These are phyloP conservation scores for Pterocles burchelli DNA, from an alignment of 2,113 vertebrate genomes.

Conservation along the genomic window DNA sequence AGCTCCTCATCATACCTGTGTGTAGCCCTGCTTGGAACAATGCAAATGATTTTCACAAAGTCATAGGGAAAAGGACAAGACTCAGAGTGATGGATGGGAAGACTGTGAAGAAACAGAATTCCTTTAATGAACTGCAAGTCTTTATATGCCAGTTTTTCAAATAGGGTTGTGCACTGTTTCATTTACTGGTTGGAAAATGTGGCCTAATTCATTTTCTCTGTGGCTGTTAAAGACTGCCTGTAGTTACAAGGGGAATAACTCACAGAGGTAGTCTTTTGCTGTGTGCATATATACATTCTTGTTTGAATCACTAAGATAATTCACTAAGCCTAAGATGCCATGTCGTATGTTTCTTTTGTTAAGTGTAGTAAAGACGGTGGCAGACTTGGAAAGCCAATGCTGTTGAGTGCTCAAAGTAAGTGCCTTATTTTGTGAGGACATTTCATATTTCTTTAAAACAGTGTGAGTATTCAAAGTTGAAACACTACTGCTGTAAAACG, in stretches of 20 bases:
- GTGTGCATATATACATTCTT: background rate
- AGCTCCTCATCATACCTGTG: background rate
- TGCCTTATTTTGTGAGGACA: background rate
- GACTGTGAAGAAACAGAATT: background rate
- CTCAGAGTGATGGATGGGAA: background rate
- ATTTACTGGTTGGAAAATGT: background rate
- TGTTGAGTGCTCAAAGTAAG: background rate
- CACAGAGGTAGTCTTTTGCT: background rate
- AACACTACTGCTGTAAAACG: background rate
- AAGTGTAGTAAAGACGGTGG: background rate
- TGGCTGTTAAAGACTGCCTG: background rate
- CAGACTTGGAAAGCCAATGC: background rate
- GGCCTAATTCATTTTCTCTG: background rate
- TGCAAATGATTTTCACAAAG: background rate
- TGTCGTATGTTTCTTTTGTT: background rate
- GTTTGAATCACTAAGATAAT: background rate
- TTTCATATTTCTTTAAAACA: background rate
- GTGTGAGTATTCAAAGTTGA: background rate
- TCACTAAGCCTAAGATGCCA: background rate
- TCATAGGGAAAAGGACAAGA: background rate
- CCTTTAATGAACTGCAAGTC: background rate
- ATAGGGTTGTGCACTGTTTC: background rate
- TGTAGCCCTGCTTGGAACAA: background rate
- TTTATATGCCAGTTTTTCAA: background rate
- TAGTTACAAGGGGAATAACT: background rate